A percentile compares a stretch with the other conserved stretches of the same genome.
These are phyloP conservation scores for Lonchura striata DNA, from an alignment of 2,113 vertebrate genomes.

Conservation along the genomic window DNA sequence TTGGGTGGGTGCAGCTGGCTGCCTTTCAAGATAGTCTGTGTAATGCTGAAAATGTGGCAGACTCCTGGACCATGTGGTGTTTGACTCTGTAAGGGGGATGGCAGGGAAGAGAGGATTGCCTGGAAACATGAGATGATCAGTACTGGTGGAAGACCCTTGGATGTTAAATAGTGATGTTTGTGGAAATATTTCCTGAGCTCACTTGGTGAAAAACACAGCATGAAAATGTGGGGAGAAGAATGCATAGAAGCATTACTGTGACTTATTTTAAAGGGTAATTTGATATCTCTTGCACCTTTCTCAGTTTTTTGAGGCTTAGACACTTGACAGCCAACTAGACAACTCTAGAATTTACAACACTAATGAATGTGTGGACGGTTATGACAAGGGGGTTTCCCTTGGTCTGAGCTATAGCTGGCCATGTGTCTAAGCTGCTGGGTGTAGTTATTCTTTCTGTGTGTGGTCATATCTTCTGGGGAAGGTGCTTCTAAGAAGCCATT, in stretches of 20 bases:
- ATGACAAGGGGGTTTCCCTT: background rate
- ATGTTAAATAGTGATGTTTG: background rate
- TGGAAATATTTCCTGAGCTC: background rate
- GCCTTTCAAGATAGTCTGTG: background rate
- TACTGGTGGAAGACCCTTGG: background rate
- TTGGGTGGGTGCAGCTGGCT: conserved; percentile 22
- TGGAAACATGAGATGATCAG: background rate
- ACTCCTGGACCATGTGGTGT: background rate
- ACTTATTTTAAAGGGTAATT: background rate
- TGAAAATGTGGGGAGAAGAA: background rate
- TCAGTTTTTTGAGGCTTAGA: background rate
- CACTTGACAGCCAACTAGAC: background rate
- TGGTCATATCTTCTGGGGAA: background rate
- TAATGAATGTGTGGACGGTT: background rate
- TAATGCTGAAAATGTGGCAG: background rate
- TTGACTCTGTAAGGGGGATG: background rate
- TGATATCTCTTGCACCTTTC: background rate
- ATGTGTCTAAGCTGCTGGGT: background rate
- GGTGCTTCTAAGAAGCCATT: background rate
- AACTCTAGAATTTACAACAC: background rate
- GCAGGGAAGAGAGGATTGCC: background rate
- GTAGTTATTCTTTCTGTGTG: fast-evolving
- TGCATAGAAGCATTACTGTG: background rate
- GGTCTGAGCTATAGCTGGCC: background rate
- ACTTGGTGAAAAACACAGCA: background rate